A percentile compares a stretch with the other conserved stretches of the same genome.
These are phyloP conservation scores for Yponomeuta malinellus DNA, from an alignment of 2,888 invertebrate genomes.

Conservation along the genomic window DNA sequence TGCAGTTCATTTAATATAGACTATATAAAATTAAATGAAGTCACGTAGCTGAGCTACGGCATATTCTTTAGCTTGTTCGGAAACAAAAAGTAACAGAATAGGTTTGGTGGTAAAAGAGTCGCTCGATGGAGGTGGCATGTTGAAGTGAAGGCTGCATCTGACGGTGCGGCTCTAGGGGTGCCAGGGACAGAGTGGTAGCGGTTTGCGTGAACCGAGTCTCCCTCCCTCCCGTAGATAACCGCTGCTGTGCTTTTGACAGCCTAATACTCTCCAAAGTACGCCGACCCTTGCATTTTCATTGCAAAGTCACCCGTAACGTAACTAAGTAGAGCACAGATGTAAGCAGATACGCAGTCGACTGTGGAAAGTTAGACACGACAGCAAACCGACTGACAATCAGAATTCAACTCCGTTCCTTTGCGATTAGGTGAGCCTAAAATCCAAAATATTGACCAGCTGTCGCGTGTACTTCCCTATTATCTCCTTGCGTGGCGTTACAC, in stretches of 20 bases:
- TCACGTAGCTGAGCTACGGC: background rate
- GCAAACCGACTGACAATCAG: too few relatives aligned
- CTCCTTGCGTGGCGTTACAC: too few relatives aligned
- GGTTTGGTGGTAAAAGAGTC: conserved; percentile 1
- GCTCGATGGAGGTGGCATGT: conserved; percentile 36
- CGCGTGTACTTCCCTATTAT: too few relatives aligned
- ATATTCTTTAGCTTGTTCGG: background rate
- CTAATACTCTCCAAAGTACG: conserved; percentile 15
- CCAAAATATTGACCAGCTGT: too few relatives aligned
- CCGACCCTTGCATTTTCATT: too few relatives aligned
- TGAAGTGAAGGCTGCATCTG: conserved; percentile 35
- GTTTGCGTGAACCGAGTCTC: conserved; percentile 53
- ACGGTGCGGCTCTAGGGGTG: conserved; percentile 39
- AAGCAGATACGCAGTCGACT: too few relatives aligned
- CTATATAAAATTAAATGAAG: background rate
- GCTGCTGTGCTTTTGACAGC: conserved; percentile 25
- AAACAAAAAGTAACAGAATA: background rate
- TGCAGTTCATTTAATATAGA: background rate
- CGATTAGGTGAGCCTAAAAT: too few relatives aligned
- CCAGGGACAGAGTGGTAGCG: conserved; percentile 47
- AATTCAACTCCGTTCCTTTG: too few relatives aligned
- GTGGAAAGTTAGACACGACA: too few relatives aligned
- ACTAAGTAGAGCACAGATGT: too few relatives aligned
- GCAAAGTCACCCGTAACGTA: too few relatives aligned
- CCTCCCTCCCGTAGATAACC: conserved; percentile 19